Evolutionary conservation across 2,888 invertebrate genomes (phyloP).

Genomic region (Meandrusa payeni): DNA sequence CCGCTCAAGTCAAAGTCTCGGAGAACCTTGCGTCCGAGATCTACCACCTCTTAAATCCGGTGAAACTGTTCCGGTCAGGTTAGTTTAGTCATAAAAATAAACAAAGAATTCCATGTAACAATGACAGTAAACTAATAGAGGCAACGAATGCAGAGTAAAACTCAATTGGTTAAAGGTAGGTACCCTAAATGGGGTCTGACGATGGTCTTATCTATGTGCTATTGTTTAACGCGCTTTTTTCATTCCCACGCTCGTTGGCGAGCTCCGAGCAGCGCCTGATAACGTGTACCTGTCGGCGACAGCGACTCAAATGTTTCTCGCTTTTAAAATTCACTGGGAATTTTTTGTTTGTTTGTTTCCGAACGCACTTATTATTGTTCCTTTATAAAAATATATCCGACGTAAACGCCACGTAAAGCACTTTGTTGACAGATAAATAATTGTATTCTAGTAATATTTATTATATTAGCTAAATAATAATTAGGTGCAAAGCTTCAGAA

Average conservation of each 20-base stretch:
- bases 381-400: background rate
- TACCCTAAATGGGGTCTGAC: constrained; percentile 72
- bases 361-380: background rate
- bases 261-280: constrained; percentile 49
- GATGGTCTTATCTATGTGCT: constrained; percentile 68
- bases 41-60: too few relatives aligned
- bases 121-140: background rate
- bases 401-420: too few relatives aligned
- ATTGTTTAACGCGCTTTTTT: constrained; percentile 78
- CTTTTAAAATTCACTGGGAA: constrained; percentile 27
- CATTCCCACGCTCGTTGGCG: constrained; percentile 72
- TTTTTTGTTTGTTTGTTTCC: constrained; percentile 20
- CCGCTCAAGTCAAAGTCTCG: too few relatives aligned
- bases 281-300: constrained; percentile 47
- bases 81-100: too few relatives aligned
- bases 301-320: constrained; percentile 34
- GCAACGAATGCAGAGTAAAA: constrained; percentile 42
- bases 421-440: too few relatives aligned
- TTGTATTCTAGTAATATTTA: too few relatives aligned
- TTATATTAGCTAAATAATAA: too few relatives aligned
- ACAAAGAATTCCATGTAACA: background rate
- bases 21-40: too few relatives aligned
- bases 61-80: too few relatives aligned
- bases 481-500: too few relatives aligned
- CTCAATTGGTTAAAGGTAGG: constrained; percentile 65